These are phyloP conservation scores for Amblyornis subalaris DNA, from an alignment of 2,113 vertebrate species.

Conservation along the genomic window DNA sequence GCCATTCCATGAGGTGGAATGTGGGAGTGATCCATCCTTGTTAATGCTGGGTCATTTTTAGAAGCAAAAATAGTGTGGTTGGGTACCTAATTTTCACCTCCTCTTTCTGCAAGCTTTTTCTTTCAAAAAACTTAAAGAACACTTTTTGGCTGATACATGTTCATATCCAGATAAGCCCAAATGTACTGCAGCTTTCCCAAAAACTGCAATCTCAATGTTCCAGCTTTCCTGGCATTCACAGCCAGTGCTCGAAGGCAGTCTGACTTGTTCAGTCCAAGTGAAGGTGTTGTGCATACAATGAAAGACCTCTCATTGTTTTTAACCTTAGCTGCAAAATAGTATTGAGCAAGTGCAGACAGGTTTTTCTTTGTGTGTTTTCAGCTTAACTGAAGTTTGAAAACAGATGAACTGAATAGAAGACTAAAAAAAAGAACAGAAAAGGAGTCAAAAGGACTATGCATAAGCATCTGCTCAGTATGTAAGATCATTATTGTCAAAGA, in stretches of 20 bases:
- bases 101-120: not conserved
- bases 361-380: constrained; percentile 24
- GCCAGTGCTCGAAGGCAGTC: constrained; percentile 10
- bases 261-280: constrained; percentile 39
- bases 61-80: not conserved
- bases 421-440: not conserved
- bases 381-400: constrained; percentile 20
- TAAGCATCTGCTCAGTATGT: not conserved
- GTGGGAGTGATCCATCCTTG: not conserved
- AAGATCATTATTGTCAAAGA: not conserved
- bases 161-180: not conserved
- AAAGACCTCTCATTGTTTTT: constrained; percentile 50
- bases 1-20: not conserved
- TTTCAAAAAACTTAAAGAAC: not conserved
- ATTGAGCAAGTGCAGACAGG: not conserved
- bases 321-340: not conserved
- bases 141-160: not conserved
- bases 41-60: constrained; percentile 2
- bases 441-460: not conserved
- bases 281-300: constrained; percentile 4
- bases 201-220: not conserved
- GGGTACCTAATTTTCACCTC: not conserved
- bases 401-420: not conserved
- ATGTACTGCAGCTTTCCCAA: not conserved
- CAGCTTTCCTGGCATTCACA: constrained; percentile 41